phyloP scores from a whole-genome alignment of 1,140 invertebrate species.

The Frieseomelitta varia region DNA sequence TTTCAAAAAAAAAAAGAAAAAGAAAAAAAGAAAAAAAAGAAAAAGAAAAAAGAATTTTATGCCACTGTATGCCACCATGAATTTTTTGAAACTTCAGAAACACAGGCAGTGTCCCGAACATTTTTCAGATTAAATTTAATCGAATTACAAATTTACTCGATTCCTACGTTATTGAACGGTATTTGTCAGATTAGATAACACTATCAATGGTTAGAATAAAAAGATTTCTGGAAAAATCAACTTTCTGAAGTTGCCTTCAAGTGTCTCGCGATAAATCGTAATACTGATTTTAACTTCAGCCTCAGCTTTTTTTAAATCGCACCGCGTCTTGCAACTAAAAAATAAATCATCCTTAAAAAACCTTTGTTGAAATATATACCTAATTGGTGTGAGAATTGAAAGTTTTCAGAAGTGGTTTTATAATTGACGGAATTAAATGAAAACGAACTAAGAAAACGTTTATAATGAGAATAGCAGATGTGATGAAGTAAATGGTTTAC shows the following conservation, averaged over 20 bases:
- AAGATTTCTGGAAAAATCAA: not conserved
- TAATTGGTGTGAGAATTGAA: no score
- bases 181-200: not conserved
- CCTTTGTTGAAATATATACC: no score
- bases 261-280: not conserved
- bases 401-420: no score
- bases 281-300: not conserved
- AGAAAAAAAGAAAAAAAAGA: not conserved
- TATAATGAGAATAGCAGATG: not conserved
- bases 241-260: not conserved
- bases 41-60: no score
- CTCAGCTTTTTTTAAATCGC: not conserved
- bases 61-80: no score
- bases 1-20: not conserved
- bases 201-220: not conserved
- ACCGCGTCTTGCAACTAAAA: not conserved
- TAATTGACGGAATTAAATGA: not conserved
- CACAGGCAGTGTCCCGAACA: no score
- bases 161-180: not conserved
- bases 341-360: not conserved
- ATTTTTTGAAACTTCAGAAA: not conserved
- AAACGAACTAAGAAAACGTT: not conserved
- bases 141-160: not conserved
- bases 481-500: constrained; percentile 61
- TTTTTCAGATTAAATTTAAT: not conserved